These are phyloP conservation scores for Archaeoteleia sp. DNA, from an alignment of 2,888 invertebrate genomes.

Conservation along the genomic window DNA sequence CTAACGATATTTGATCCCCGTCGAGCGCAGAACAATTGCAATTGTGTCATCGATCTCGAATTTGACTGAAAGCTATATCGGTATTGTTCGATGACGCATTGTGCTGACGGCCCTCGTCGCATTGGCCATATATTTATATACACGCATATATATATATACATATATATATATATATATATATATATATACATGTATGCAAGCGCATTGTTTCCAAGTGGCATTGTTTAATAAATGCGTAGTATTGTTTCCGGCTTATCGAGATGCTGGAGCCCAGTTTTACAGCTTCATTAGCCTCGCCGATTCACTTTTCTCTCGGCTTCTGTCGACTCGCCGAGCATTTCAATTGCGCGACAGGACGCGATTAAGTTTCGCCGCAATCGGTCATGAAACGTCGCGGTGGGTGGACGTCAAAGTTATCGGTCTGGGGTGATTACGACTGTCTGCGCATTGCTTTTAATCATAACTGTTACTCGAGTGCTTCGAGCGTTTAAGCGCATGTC, in stretches of 20 bases:
- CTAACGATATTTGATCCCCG: constrained; percentile 44
- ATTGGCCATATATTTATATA: constrained; percentile 35
- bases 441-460: no score
- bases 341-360: constrained; percentile 4
- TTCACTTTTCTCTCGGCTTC: constrained; percentile 26
- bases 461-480: no score
- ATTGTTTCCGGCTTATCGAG: constrained; percentile 63
- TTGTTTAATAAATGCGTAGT: constrained; percentile 67
- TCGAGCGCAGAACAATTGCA: constrained; percentile 60
- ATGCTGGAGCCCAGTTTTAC: constrained; percentile 50
- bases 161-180: no score
- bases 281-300: constrained; percentile 55
- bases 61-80: constrained; percentile 67
- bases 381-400: not conserved
- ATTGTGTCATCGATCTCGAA: constrained; percentile 65
- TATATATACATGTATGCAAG: no score
- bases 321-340: constrained; percentile 7
- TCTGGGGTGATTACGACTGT: no score
- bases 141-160: constrained; percentile 26
- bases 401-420: no score
- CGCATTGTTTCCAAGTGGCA: constrained; percentile 66
- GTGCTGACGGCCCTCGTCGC: constrained; percentile 51
- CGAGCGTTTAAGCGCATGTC: no score
- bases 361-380: constrained; percentile 10
- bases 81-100: constrained; percentile 66